Evolutionary conservation across 2,113 vertebrate genomes (phyloP).

Genomic region (Pantherophis guttatus): DNA sequence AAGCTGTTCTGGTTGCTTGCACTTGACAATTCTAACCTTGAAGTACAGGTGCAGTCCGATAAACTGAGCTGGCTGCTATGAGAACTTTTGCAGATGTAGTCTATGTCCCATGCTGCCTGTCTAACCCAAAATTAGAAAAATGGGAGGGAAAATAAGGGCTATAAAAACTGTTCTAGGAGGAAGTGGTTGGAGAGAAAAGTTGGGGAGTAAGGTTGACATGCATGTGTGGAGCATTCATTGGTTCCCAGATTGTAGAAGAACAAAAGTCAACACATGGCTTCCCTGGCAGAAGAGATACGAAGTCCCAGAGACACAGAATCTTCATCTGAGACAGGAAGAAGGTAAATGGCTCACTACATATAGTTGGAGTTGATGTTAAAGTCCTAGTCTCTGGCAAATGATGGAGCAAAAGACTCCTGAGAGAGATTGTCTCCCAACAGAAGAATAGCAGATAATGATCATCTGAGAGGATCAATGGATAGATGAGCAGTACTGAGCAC

Average conservation of each 20-base stretch:
- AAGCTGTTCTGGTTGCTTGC: neutral
- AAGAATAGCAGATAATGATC: neutral
- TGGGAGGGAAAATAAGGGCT: neutral
- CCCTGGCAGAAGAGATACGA: neutral
- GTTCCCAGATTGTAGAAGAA: neutral
- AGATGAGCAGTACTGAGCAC: neutral
- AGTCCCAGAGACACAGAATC: neutral
- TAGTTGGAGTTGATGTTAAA: neutral
- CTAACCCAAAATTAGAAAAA: neutral
- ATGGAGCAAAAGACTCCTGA: neutral
- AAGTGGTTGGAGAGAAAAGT: neutral
- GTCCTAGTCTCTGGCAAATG: neutral
- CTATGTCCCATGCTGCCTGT: neutral
- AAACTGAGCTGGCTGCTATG: neutral
- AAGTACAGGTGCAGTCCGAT: neutral
- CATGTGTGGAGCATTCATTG: neutral
- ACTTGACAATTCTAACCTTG: neutral
- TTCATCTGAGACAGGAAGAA: neutral
- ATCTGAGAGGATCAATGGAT: neutral
- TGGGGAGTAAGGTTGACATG: neutral
- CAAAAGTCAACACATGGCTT: neutral
- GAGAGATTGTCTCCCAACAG: neutral
- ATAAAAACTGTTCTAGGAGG: neutral
- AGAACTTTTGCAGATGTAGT: neutral
- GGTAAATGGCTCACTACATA: neutral